Base-by-base conservation (phyloP, 1,140 invertebrate genomes). In the Camponotus vicinus region DNA sequence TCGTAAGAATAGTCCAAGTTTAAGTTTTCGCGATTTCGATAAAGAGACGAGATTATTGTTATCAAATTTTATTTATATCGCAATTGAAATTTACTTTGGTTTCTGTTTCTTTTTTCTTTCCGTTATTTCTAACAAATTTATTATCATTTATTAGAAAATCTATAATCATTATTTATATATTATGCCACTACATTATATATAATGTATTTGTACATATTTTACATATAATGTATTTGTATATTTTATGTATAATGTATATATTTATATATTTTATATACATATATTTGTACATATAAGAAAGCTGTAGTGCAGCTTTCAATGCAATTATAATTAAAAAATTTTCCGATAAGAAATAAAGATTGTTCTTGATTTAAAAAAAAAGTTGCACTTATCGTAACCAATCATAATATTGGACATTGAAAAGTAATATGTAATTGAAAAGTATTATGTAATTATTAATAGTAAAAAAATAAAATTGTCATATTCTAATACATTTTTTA, bases 331-430 rank as follows among this genome's bases (percentile, higher is more conserved):
- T 2, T 40, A n/a, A 83, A 37, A 70, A 49, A 70, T 73, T 61
- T 49, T 73, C 4, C 13, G 27, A 69, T 0, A 37, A 3, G 49
- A 2, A 59, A 11, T 71, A 11, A 27, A 80, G 15, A 11, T 7
- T 66, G 3, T 71, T 61, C 6, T 18, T n/a, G 27, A 71, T 45
- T 71, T 45, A 45, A 27, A 73, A 45, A 52, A 32, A 70, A 49
- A 80, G 18, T 15, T 34, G 42, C 13, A 4, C 21, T 6, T 49
- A 37, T 73, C 61, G 45, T 61, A 75, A 73, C 73, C 45, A 0
- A 37, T 4, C 13, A 7, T 75, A 49, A 83, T 75, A 63, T n/a
- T 1, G n/a, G 18, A 8, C 15, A 82, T 73, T 37, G 70, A 49
- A 45, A 57, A 15, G 9, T 42, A 2, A 8, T 11, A 15, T 52